phyloP scores from a whole-genome alignment of 2,797 vertebrate genomes.

The Pagetopsis macropterus region DNA sequence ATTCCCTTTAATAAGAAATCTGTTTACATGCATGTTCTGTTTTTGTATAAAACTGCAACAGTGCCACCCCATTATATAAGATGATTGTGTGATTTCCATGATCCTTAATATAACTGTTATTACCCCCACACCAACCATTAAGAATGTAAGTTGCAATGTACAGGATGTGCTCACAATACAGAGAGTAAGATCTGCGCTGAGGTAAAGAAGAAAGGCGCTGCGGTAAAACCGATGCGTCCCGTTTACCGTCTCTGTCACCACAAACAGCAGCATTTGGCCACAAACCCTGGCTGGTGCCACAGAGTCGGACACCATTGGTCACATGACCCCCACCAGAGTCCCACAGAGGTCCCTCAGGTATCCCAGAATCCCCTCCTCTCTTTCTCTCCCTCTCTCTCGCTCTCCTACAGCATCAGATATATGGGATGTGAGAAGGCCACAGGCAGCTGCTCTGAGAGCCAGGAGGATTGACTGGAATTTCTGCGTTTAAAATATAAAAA shows the following conservation, averaged over 20 bases:
- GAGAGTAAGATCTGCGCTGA: slow-evolving; percentile 37
- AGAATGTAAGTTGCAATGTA: slow-evolving; percentile 8
- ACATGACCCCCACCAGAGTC: slow-evolving; percentile 73
- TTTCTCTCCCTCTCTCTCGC: slow-evolving; percentile 20
- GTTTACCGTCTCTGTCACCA: slow-evolving; percentile 72
- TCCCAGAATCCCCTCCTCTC: slow-evolving; percentile 61
- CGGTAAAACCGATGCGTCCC: slow-evolving; percentile 67
- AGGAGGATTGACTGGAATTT: slow-evolving; percentile 72
- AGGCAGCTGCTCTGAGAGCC: slow-evolving; percentile 65
- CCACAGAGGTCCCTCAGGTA: slow-evolving; percentile 69
- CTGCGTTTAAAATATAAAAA: slow-evolving; percentile 70
- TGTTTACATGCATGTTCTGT: slow-evolving; percentile 61
- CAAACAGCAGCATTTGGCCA: slow-evolving; percentile 69
- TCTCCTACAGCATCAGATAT: slow-evolving; percentile 59
- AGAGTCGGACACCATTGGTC: slow-evolving; percentile 73
- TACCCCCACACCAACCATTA: slow-evolving; percentile 20
- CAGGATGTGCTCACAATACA: slow-evolving; percentile 10
- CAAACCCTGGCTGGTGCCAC: slow-evolving; percentile 77
- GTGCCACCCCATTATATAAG: slow-evolving; percentile 30
- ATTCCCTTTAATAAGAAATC: slow-evolving; percentile 57
- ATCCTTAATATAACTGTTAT: slow-evolving; percentile 47
- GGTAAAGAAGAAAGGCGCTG: slow-evolving; percentile 50
- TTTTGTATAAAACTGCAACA: slow-evolving; percentile 52
- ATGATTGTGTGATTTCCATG: slow-evolving; percentile 34
- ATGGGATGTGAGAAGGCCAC: slow-evolving; percentile 67